Evolutionary conservation across 2,113 vertebrate species (phyloP).

Genomic region (Plecotus auritus): DNA sequence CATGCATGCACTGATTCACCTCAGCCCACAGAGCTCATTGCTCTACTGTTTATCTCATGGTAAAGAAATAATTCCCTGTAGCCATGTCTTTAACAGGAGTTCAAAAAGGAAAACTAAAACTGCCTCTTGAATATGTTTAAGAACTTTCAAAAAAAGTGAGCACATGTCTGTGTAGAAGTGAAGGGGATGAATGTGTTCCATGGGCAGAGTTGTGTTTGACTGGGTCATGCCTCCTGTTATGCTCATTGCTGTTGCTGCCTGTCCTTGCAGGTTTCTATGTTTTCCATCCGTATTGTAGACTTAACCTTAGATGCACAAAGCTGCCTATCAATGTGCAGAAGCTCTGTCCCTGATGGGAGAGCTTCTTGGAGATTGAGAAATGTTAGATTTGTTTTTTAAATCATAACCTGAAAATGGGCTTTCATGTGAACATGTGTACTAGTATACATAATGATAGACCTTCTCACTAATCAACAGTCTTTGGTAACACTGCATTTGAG

Average conservation of each 20-base stretch:
- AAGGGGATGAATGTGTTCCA: not conserved
- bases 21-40: not conserved
- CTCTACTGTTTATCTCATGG: not conserved
- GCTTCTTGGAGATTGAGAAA: not conserved
- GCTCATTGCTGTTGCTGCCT: not conserved
- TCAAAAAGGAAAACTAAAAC: not conserved
- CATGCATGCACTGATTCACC: not conserved
- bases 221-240: rapidly evolving
- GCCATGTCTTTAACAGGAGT: not conserved
- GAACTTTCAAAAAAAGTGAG: not conserved
- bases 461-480: not conserved
- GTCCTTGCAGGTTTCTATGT: not conserved
- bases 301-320: not conserved
- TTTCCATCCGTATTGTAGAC: not conserved
- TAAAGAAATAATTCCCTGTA: not conserved
- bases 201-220: rapidly evolving
- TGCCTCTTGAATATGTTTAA: not conserved
- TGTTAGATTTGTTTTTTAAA: not conserved
- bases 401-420: constrained; percentile 8
- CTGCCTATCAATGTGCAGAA: not conserved
- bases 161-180: not conserved
- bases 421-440: not conserved
- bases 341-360: not conserved
- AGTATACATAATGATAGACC: not conserved
- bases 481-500: not conserved